Conservation (phyloP, 2,888 invertebrate genomes). For the Cryptops parisi region DNA sequence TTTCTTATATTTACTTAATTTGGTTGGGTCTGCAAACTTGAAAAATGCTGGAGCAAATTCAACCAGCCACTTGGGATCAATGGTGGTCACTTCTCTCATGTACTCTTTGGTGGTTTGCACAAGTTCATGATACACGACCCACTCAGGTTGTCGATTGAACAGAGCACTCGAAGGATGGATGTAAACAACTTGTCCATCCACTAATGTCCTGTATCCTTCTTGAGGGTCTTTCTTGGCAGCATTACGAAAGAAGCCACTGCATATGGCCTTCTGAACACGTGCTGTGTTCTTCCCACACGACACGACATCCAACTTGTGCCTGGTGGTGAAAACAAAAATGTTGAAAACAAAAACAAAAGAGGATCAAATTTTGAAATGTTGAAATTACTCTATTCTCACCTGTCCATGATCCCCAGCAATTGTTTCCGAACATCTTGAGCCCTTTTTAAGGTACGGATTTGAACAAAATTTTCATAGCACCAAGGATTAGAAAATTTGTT, state of each 20-base stretch:
- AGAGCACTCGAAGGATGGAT: conserved; percentile 97
- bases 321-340: conserved; percentile 28
- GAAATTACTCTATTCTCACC: conserved; percentile 35
- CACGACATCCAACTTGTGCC: conserved; percentile 90
- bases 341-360: background rate
- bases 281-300: conserved; percentile 93
- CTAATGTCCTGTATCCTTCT: conserved; percentile 87
- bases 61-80: conserved; percentile 96
- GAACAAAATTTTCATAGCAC: conserved; percentile 99
- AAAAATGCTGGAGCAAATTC: conserved; percentile 99
- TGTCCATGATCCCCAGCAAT: conserved; percentile 91
- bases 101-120: conserved; percentile 99
- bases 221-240: conserved; percentile 99
- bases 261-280: conserved; percentile 92
- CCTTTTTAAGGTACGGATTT: conserved; percentile 87
- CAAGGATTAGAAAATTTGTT: conserved; percentile 98
- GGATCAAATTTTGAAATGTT: background rate
- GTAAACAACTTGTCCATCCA: conserved; percentile 95
- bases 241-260: conserved; percentile 94
- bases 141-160: conserved; percentile 97
- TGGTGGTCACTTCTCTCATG: conserved; percentile 95
- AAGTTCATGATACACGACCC: conserved; percentile 98
- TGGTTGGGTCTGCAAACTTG: conserved; percentile 96
- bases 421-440: conserved; percentile 98
- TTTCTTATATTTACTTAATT: conserved; percentile 96